Evolutionary conservation across 2,888 invertebrate genomes (phyloP).

Genomic region (Dryocosmus kuriphilus): DNA sequence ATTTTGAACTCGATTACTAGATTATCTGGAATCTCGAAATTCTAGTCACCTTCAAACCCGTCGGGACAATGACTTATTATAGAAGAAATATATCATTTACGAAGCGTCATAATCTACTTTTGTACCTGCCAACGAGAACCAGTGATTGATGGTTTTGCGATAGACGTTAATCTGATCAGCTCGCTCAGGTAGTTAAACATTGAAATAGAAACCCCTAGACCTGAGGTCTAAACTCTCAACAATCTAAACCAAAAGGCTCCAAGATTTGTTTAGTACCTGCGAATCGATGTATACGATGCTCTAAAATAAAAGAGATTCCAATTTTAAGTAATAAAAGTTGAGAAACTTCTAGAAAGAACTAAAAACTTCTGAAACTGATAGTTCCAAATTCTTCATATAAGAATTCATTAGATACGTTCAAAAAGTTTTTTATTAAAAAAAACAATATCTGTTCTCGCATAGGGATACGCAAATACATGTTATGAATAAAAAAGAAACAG

Average conservation of each 20-base stretch:
- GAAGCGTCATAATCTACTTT: conserved; percentile 60
- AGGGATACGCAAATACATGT: too few relatives aligned
- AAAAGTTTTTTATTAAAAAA: too few relatives aligned
- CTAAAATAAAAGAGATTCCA: background rate
- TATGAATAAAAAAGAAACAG: background rate
- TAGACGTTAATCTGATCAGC: conserved; percentile 59
- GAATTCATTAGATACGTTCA: too few relatives aligned
- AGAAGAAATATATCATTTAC: conserved; percentile 48
- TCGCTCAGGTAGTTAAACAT: conserved; percentile 39
- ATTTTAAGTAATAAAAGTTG: background rate
- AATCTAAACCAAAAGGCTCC: background rate
- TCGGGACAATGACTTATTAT: conserved; percentile 43
- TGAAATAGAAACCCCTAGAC: background rate
- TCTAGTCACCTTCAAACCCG: conserved; percentile 14
- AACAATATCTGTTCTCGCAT: too few relatives aligned
- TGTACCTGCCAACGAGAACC: conserved; percentile 54
- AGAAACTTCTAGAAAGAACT: too few relatives aligned
- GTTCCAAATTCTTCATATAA: background rate
- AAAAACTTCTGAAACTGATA: too few relatives aligned
- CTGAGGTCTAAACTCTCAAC: background rate
- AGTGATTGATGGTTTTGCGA: conserved; percentile 56
- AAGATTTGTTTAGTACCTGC: background rate
- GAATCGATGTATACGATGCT: conserved; percentile 8
- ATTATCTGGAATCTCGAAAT: conserved; percentile 7
- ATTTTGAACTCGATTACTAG: conserved; percentile 41